These are phyloP conservation scores for Gymnodraco acuticeps DNA, from an alignment of 2,797 vertebrate species.

Conservation along the genomic window DNA sequence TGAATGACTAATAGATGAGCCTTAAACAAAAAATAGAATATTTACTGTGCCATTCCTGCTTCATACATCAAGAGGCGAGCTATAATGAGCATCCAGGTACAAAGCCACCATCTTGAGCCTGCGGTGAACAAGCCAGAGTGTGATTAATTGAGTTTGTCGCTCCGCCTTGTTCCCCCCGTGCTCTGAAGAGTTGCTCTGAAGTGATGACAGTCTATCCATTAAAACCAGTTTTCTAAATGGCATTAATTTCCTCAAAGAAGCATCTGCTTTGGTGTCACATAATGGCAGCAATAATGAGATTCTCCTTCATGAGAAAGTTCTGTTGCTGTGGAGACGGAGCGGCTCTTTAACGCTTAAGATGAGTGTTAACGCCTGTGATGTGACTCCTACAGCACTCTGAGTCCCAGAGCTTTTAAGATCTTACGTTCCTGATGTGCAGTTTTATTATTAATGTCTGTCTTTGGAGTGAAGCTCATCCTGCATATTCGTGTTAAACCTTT, in stretches of 20 bases:
- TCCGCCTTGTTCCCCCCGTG: conserved; percentile 64
- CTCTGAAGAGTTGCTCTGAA: conserved; percentile 66
- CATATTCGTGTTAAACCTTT: conserved; percentile 25
- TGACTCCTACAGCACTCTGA: conserved; percentile 53
- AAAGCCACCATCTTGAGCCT: conserved; percentile 74
- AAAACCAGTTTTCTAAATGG: conserved; percentile 68
- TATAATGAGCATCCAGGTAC: conserved; percentile 75
- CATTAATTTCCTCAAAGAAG: conserved; percentile 72
- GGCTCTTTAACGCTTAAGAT: conserved; percentile 58
- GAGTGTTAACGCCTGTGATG: conserved; percentile 47
- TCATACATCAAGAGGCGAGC: conserved; percentile 70
- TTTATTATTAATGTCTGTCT: conserved; percentile 53
- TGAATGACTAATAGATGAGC: conserved; percentile 61
- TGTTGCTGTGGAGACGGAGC: conserved; percentile 54
- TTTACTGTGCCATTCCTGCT: conserved; percentile 63
- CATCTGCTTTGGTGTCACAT: conserved; percentile 73
- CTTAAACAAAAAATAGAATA: conserved; percentile 72
- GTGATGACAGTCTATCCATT: conserved; percentile 73
- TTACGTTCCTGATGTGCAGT: conserved; percentile 31
- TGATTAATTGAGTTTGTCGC: conserved; percentile 80
- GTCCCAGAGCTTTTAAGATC: conserved; percentile 55
- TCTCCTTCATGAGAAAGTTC: conserved; percentile 50
- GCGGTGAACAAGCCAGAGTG: conserved; percentile 59
- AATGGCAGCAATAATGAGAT: conserved; percentile 73
- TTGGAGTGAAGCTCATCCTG: conserved; percentile 19